Percentiles rank a stretch among this genome's conserved stretches.
Conservation (phyloP, 2,888 invertebrate genomes). For the Apotomis turbidana region DNA sequence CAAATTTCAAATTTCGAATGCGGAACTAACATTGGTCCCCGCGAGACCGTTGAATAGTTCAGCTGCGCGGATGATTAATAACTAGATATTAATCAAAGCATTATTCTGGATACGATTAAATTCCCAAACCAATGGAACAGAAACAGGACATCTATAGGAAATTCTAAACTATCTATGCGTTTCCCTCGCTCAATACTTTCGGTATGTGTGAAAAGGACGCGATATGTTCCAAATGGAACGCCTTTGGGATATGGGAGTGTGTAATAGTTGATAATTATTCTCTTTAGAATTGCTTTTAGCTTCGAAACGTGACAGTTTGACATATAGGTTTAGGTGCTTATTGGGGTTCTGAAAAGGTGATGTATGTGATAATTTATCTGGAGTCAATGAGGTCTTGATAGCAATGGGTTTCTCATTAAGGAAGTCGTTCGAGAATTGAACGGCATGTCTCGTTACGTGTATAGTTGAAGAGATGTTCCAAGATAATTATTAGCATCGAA, state of each 20-base stretch:
- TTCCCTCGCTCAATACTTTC: not conserved
- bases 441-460: too few relatives aligned
- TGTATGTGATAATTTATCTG: slow-evolving; percentile 10
- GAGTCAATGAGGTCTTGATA: slow-evolving; percentile 3
- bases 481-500: too few relatives aligned
- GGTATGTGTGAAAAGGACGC: not conserved
- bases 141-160: slow-evolving; percentile 13
- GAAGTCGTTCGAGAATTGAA: too few relatives aligned
- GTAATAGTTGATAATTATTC: slow-evolving; percentile 36
- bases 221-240: not conserved
- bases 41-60: slow-evolving; percentile 41
- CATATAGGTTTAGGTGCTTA: slow-evolving; percentile 17
- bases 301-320: not conserved
- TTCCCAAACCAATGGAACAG: slow-evolving; percentile 34
- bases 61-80: slow-evolving; percentile 40
- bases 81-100: slow-evolving; percentile 41
- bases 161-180: slow-evolving; percentile 1
- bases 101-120: slow-evolving; percentile 38
- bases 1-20: slow-evolving; percentile 40
- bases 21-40: slow-evolving; percentile 39
- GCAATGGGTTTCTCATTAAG: not conserved
- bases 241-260: slow-evolving; percentile 23
- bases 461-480: too few relatives aligned
- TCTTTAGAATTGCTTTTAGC: slow-evolving; percentile 34
- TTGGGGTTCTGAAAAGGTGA: slow-evolving; percentile 17